These are phyloP conservation scores for Tiliacea citrago DNA, from an alignment of 2,888 invertebrate genomes.

Conservation along the genomic window DNA sequence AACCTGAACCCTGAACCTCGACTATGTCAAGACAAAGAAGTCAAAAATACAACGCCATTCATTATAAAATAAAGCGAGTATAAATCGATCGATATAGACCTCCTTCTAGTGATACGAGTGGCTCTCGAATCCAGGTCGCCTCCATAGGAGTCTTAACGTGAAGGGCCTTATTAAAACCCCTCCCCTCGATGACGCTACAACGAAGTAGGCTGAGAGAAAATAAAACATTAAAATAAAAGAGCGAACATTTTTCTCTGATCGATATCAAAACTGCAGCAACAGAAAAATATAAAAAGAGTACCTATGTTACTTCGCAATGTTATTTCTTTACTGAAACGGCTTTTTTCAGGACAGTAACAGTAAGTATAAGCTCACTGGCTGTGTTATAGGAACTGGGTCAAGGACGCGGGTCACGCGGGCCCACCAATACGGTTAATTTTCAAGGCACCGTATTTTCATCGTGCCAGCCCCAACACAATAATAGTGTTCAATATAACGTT, in stretches of 20 bases:
- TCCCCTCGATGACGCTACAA: slow-evolving; percentile 59
- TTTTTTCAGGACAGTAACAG: slow-evolving; percentile 31
- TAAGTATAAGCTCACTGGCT: slow-evolving; percentile 52
- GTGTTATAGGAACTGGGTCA: slow-evolving; percentile 68
- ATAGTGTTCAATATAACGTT: slow-evolving; percentile 48
- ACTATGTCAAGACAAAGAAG: slow-evolving; percentile 13
- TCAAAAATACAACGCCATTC: slow-evolving; percentile 19
- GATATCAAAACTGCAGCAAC: slow-evolving; percentile 17
- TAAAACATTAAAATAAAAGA: slow-evolving; percentile 38
- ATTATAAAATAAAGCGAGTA: slow-evolving; percentile 50
- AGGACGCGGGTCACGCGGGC: slow-evolving; percentile 66
- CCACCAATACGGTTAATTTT: slow-evolving; percentile 60
- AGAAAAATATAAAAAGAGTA: neutral
- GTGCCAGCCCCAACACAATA: slow-evolving; percentile 60
- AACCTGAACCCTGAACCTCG: no score
- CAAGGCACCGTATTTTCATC: slow-evolving; percentile 65
- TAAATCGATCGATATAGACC: slow-evolving; percentile 62
- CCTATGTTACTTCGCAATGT: neutral
- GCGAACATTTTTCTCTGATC: slow-evolving; percentile 20
- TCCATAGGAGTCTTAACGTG: slow-evolving; percentile 60
- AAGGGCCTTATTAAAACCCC: slow-evolving; percentile 71
- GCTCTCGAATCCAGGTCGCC: slow-evolving; percentile 67
- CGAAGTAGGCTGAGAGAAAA: slow-evolving; percentile 46
- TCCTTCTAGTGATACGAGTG: slow-evolving; percentile 64
- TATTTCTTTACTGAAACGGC: neutral